Conservation (phyloP, 1,140 invertebrate species). For the Agrilus planipennis region DNA sequence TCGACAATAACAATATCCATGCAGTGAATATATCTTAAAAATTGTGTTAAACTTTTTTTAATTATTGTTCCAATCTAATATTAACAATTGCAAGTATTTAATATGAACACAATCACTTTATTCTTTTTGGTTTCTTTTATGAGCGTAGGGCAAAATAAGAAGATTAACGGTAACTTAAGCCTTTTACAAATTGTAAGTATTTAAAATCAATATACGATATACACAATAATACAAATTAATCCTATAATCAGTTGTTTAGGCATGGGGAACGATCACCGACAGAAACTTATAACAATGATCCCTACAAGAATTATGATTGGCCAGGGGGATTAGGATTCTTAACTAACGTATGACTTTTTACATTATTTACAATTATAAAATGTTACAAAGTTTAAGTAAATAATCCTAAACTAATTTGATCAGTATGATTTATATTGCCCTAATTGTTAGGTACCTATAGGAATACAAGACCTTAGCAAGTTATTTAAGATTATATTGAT, state of each 20-base stretch:
- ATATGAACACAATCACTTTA: not conserved
- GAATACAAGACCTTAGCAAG: too few species aligned
- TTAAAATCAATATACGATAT: not conserved
- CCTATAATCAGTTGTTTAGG: slow-evolving; percentile 50
- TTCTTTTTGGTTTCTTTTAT: not conserved
- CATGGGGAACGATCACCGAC: slow-evolving; percentile 66
- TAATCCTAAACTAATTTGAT: too few species aligned
- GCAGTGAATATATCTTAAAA: too few species aligned
- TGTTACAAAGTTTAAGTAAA: too few species aligned
- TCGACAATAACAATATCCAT: slow-evolving; percentile 4
- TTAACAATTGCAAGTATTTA: too few species aligned
- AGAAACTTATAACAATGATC: slow-evolving; percentile 55
- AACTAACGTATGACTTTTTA: slow-evolving; percentile 52
- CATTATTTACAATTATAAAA: too few species aligned
- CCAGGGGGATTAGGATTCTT: slow-evolving; percentile 54
- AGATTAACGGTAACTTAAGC: not conserved
- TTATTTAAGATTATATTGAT: too few species aligned
- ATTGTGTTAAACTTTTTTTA: too few species aligned
- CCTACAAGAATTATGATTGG: slow-evolving; percentile 44
- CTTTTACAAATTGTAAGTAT: slow-evolving; percentile 5
- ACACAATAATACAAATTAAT: not conserved
- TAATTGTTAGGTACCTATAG: too few species aligned
- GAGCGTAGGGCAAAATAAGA: not conserved
- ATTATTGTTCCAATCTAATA: too few species aligned
- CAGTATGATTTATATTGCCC: too few species aligned